Evolutionary conservation across 2,797 vertebrate genomes (phyloP), one percentile per base, ranked within the genome.

Genomic region (Spinibarbus caldwelli): DNA sequence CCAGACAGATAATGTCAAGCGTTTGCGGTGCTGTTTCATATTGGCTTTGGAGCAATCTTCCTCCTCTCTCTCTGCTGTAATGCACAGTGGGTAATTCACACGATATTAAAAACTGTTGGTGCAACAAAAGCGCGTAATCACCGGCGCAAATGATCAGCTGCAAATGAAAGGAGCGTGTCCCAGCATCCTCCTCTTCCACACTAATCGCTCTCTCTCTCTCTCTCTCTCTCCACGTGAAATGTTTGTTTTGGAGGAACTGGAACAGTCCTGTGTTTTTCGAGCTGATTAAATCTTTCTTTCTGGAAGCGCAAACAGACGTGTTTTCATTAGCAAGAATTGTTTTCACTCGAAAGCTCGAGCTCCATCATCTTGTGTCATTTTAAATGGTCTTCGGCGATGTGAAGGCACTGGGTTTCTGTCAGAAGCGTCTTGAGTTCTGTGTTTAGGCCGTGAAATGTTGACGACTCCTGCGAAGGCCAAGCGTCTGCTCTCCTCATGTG

Each of bases 71-170:
- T 70, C 36, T 95, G 94, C 95, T 94, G 96, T 95, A 96, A 96
- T 91, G 95, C 97, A 95, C 97, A 97, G 97, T 96, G 96, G 97
- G 97, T 97, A 97, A 97, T 97, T 97, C 96, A 94, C 96, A 96
- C 96, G 94, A 97, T 96, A 97, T 97, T 97, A 96, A 96, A 98
- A 98, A 97, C 96, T 96, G 97, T 96, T 95, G 96, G 95, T 95
- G 94, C 96, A 95, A 95, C 96, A 96, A 94, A 97, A 95, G 96
- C 95, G 93, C 29, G 95, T 97, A 97, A 97, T 97, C 96, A 97
- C 94, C 83, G 91, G 95, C 97, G 95, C 96, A 97, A 97, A 98
- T 98, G 97, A 98, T 97, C 96, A 96, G 96, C 94, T 96, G 96
- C 97, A 97, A 98, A 99, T 99, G 97, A 98, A 98, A 98, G 96